Evolutionary conservation across 2,888 invertebrate species (phyloP).

Genomic region (Salticus scenicus): DNA sequence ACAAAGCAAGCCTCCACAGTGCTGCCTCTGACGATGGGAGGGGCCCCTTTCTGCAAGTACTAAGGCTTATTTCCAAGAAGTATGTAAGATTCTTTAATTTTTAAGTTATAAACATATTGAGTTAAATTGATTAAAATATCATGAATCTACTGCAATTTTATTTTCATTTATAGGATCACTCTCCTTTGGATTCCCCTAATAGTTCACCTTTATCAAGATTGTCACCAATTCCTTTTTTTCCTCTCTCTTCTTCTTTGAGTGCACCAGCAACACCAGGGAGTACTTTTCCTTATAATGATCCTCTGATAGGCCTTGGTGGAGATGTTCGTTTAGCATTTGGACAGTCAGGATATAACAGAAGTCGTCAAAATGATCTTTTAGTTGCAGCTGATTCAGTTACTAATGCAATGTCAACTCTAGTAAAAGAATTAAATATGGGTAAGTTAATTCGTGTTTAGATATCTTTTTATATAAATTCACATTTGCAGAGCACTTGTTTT

Average conservation of each 20-base stretch:
- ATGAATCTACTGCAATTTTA: too few species aligned
- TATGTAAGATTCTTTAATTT: too few species aligned
- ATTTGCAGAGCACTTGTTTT: too few species aligned
- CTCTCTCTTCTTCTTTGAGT: conserved; percentile 72
- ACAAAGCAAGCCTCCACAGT: too few species aligned
- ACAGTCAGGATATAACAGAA: conserved; percentile 42
- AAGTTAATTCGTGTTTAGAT: not conserved
- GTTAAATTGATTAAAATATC: too few species aligned
- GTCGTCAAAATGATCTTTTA: conserved; percentile 83
- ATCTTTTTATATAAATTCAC: not conserved
- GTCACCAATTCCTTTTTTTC: conserved; percentile 73
- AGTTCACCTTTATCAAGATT: conserved; percentile 74
- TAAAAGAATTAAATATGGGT: conserved; percentile 93
- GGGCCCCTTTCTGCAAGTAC: too few species aligned
- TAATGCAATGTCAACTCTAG: conserved; percentile 97
- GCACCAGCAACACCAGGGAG: conserved; percentile 74
- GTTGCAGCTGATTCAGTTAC: conserved; percentile 98
- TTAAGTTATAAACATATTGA: too few species aligned
- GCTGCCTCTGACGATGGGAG: too few species aligned
- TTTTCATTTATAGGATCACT: conserved; percentile 54
- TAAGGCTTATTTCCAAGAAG: too few species aligned
- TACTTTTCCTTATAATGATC: conserved; percentile 73
- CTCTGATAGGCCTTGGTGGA: conserved; percentile 72
- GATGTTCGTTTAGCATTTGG: conserved; percentile 60
- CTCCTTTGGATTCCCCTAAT: conserved; percentile 72